phyloP scores from a whole-genome alignment of 2,113 vertebrate species.

The Pavo muticus region DNA sequence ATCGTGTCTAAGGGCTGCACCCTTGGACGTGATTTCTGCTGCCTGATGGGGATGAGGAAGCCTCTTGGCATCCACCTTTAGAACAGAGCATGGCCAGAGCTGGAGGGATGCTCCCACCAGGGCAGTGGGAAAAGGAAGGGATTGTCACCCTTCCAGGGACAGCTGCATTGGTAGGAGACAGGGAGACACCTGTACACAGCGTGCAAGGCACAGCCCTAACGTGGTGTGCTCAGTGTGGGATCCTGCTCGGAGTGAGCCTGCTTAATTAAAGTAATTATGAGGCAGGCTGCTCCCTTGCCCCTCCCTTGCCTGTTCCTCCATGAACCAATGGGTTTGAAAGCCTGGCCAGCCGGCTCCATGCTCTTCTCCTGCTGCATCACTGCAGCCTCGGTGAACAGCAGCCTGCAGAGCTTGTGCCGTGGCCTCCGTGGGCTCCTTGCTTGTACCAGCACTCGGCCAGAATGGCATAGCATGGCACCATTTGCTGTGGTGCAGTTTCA shows the following conservation, averaged over 20 bases:
- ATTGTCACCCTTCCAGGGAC: neutral
- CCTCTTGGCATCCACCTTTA: neutral
- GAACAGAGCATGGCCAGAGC: neutral
- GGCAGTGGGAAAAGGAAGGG: neutral
- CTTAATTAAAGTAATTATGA: neutral
- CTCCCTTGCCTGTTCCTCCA: neutral
- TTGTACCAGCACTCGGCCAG: neutral
- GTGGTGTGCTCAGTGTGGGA: neutral
- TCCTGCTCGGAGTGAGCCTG: neutral
- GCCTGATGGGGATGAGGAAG: neutral
- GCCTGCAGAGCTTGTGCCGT: neutral
- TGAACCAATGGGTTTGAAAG: neutral
- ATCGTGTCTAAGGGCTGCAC: fast-evolving
- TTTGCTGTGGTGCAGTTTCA: neutral
- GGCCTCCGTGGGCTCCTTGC: fast-evolving
- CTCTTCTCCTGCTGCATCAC: fast-evolving
- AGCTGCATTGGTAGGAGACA: fast-evolving
- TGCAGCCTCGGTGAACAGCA: fast-evolving
- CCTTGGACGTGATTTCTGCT: neutral
- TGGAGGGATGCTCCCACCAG: neutral
- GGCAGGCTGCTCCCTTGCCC: constrained; percentile 21
- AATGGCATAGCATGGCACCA: neutral
- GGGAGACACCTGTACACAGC: neutral
- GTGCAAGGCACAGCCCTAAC: fast-evolving
- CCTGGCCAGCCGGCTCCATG: neutral